Percentiles rank a stretch among this genome's conserved stretches.
phyloP scores from a whole-genome alignment of 2,888 invertebrate species.

The Ceraclea dissimilis region DNA sequence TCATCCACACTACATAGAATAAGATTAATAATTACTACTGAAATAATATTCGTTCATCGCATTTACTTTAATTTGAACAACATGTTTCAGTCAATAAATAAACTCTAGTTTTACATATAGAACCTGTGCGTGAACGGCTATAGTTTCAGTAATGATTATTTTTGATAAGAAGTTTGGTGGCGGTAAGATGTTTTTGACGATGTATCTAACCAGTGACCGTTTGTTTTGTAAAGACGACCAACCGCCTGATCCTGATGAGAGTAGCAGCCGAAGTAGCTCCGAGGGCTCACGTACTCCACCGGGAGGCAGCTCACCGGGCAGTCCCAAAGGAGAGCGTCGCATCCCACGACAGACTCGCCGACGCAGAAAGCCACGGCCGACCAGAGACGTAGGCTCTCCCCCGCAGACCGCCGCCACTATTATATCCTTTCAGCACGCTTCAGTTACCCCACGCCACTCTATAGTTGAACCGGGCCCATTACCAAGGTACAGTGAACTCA shows the following conservation, averaged over 20 bases:
- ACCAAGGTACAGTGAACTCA: conserved; percentile 36
- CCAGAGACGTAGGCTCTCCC: conserved; percentile 25
- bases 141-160: not conserved
- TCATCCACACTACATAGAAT: too few species aligned
- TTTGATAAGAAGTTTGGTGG: conserved; percentile 10
- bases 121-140: too few species aligned
- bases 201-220: conserved; percentile 23
- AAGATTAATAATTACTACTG: too few species aligned
- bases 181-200: conserved; percentile 13
- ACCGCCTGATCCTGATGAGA: conserved; percentile 29
- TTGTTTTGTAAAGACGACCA: conserved; percentile 26
- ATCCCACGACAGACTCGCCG: conserved; percentile 12
- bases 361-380: conserved; percentile 17
- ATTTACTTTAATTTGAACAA: too few species aligned
- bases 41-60: too few species aligned
- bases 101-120: too few species aligned
- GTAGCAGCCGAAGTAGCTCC: conserved; percentile 28
- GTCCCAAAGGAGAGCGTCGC: conserved; percentile 18
- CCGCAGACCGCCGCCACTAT: conserved; percentile 32
- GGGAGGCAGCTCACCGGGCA: conserved; percentile 13
- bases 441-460: conserved; percentile 44
- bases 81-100: too few species aligned
- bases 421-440: conserved; percentile 27
- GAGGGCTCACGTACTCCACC: conserved; percentile 28
- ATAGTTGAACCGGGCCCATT: conserved; percentile 34